Percentiles rank a stretch among this genome's conserved stretches.
Evolutionary conservation across 2,888 invertebrate genomes (phyloP).

Genomic region (Atherix ibis): DNA sequence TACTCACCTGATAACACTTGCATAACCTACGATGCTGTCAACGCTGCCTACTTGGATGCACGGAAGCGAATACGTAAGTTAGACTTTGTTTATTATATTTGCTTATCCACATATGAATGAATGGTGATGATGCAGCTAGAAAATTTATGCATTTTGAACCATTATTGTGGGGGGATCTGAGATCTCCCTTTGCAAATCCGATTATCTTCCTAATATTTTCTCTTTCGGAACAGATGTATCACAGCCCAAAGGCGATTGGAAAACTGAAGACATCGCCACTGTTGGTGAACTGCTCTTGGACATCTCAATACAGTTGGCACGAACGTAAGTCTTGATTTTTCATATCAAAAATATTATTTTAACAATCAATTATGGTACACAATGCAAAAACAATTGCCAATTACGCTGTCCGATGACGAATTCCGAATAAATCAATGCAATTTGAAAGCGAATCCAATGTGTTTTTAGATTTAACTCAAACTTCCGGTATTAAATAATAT

Average conservation of each 20-base stretch:
- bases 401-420: too few relatives aligned
- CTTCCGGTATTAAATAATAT: too few relatives aligned
- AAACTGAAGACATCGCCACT: constrained; percentile 68
- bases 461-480: too few relatives aligned
- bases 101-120: neutral
- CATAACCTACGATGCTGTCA: constrained; percentile 79
- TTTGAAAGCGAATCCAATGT: too few relatives aligned
- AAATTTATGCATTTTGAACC: neutral
- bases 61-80: constrained; percentile 76
- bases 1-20: constrained; percentile 57
- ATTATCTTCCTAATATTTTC: too few relatives aligned
- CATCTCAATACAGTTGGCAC: constrained; percentile 65
- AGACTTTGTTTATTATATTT: neutral
- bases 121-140: too few relatives aligned
- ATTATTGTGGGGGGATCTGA: too few relatives aligned
- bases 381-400: too few relatives aligned
- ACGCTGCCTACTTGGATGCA: constrained; percentile 75
- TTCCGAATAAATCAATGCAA: too few relatives aligned
- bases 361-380: too few relatives aligned
- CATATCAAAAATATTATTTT: too few relatives aligned
- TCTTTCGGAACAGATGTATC: constrained; percentile 50
- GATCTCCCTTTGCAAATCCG: too few relatives aligned
- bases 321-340: constrained; percentile 47
- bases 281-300: constrained; percentile 76
- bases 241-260: constrained; percentile 67